A percentile compares a stretch with the other conserved stretches of the same genome.
These are phyloP conservation scores for Rhynchonema sp. DNA, from an alignment of 2,888 invertebrate species.

Conservation along the genomic window DNA sequence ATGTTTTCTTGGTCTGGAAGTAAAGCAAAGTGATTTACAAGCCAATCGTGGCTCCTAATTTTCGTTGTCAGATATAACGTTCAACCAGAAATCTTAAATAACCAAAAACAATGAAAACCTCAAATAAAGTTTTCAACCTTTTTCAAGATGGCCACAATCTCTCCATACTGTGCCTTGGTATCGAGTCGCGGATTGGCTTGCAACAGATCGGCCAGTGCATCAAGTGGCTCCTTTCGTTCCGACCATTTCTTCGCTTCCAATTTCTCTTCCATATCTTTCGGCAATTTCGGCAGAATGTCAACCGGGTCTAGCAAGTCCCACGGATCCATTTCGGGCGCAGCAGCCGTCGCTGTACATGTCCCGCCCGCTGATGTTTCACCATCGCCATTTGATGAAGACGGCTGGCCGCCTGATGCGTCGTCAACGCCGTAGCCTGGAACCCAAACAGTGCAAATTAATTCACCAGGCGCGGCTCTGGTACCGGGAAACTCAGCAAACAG, in stretches of 20 bases:
- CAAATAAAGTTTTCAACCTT: constrained; percentile 46
- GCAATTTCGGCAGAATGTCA: constrained; percentile 72
- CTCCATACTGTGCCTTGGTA: constrained; percentile 65
- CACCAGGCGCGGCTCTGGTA: too few relatives aligned
- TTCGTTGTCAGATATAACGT: too few relatives aligned
- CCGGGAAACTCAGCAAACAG: too few relatives aligned
- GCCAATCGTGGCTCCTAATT: too few relatives aligned
- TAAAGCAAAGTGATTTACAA: too few relatives aligned
- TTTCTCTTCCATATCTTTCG: constrained; percentile 85
- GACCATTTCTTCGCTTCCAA: constrained; percentile 93
- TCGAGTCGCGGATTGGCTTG: constrained; percentile 61
- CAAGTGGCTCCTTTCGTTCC: constrained; percentile 91
- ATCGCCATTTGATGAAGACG: background rate
- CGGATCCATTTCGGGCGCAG: constrained; percentile 49
- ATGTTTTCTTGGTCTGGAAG: too few relatives aligned
- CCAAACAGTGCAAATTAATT: too few relatives aligned
- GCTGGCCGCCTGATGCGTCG: background rate
- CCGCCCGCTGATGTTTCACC: background rate
- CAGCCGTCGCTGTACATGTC: constrained; percentile 10
- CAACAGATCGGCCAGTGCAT: constrained; percentile 37
- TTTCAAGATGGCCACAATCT: constrained; percentile 62
- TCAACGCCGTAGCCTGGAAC: background rate
- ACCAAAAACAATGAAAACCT: background rate
- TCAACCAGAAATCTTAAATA: too few relatives aligned
- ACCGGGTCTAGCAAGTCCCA: constrained; percentile 76